Evolutionary conservation across 2,888 invertebrate genomes (phyloP).

Genomic region (Sinohyriopsis cumingii): DNA sequence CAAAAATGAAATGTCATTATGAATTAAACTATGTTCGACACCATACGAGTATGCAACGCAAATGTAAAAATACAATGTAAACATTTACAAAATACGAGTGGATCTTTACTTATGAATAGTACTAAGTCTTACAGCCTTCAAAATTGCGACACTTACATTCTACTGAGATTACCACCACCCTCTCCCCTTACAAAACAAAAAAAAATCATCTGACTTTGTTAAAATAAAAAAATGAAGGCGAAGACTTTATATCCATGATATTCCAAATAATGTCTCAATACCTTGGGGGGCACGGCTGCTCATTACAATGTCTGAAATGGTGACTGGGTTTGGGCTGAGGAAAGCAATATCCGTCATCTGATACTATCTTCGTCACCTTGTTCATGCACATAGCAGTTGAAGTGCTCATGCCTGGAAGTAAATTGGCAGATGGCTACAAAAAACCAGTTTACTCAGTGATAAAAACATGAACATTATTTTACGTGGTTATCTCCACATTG

Average conservation of each 20-base stretch:
- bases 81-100: no score
- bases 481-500: no score
- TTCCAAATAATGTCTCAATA: constrained; percentile 24
- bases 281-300: constrained; percentile 62
- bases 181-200: not conserved
- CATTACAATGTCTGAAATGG: constrained; percentile 59
- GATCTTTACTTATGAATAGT: no score
- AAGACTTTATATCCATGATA: not conserved
- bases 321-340: constrained; percentile 59
- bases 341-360: constrained; percentile 55
- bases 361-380: constrained; percentile 50
- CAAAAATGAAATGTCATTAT: no score
- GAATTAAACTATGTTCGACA: no score
- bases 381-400: constrained; percentile 59
- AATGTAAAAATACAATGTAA: no score
- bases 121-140: no score
- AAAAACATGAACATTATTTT: not conserved
- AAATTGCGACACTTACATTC: no score
- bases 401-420: constrained; percentile 53
- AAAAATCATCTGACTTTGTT: not conserved
- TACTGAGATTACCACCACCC: no score
- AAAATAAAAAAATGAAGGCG: not conserved
- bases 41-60: no score
- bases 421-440: not conserved
- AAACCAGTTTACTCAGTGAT: not conserved